phyloP scores from a whole-genome alignment of 2,797 vertebrate genomes.

The Mus spretus region DNA sequence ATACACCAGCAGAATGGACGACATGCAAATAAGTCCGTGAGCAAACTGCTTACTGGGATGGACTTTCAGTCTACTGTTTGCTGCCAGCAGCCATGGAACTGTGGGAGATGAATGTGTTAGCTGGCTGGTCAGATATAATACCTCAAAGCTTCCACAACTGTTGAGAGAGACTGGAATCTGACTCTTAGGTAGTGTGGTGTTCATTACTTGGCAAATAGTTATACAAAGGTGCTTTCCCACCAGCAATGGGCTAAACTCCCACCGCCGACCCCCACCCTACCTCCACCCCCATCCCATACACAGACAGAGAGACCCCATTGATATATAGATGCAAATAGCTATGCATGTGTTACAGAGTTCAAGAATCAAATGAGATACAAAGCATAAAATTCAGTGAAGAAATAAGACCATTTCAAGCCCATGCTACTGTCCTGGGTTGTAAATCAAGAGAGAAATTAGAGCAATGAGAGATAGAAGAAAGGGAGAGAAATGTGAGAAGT shows the following conservation, averaged over 20 bases:
- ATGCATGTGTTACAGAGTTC: neutral
- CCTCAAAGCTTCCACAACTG: neutral
- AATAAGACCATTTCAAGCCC: neutral
- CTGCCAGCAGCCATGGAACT: neutral
- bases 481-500: neutral
- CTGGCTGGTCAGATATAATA: neutral
- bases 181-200: neutral
- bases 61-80: neutral
- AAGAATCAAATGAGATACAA: neutral
- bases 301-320: neutral
- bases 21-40: fast-evolving
- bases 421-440: neutral
- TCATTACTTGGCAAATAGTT: neutral
- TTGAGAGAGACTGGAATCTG: neutral
- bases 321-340: neutral
- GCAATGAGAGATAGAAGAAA: neutral
- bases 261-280: too few relatives aligned
- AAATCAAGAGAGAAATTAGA: neutral
- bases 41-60: neutral
- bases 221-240: neutral
- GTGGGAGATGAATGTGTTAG: neutral
- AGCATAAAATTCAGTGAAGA: neutral
- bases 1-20: neutral
- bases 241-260: neutral
- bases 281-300: too few relatives aligned